Evolutionary conservation across 1,140 invertebrate species (phyloP), one percentile per base, ranked within the genome.

Genomic region (Drosophila kanapiae): DNA sequence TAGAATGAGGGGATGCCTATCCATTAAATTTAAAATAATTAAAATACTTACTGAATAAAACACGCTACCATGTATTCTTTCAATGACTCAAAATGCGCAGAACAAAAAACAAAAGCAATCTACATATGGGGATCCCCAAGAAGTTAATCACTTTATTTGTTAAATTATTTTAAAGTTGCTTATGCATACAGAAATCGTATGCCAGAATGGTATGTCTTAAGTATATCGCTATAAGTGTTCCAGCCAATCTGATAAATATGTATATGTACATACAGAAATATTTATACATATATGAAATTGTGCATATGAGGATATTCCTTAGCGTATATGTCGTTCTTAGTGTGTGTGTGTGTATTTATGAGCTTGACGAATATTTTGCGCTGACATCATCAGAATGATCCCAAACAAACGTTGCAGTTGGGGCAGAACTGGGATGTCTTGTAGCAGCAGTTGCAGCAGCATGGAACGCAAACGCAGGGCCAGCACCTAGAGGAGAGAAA

Each of bases 361-460:
- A 38, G 57, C 16, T 40, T 27, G 13, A 45, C 42, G 23, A 43
- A 10, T 37, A 8, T 37, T 29, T 54, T 37, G 53, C 37, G 57
- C 47, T 62, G 45, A 14, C 31, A 23, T 51, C 53, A 35, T 68
- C 43, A 85, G 43, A 77, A 80, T 0, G 61, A 64, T 47, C 95
- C 95, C 14, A 96, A 83, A 69, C 93, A 95, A 4, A 93, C 83
- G 14, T 93, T 93, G 78, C 96, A 96, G 47, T 94, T 94, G 16
- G 95, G 95, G 80, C 96, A 96, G 74, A 94, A 95, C 75, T 96
- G 96, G 57, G 95, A 95, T n/a, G 94, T 94, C 11, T 92, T 93
- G 70, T 94, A 93, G 79, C 95, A 95, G 9, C 93, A 94, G 71
- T 96, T 94, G 71, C 95, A 94, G 64, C 95, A 96, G 69, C 96